Percentiles rank a stretch among this genome's conserved stretches.
Conservation (phyloP, 2,888 invertebrate genomes). For the Thumatha senex region DNA sequence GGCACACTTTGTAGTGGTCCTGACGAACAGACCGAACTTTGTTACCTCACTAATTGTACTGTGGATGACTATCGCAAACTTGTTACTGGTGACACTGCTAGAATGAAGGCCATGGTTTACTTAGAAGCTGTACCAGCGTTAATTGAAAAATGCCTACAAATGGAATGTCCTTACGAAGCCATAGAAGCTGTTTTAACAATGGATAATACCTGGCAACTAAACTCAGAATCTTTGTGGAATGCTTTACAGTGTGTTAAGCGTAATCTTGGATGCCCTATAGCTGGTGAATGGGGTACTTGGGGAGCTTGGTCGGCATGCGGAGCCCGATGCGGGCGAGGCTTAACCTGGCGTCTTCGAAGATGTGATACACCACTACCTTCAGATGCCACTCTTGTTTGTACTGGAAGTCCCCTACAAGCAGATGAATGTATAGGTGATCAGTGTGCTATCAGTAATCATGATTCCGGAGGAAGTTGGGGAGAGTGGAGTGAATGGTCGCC, state of each 20-base stretch:
- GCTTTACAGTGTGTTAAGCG: slow-evolving; percentile 77
- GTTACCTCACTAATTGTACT: slow-evolving; percentile 69
- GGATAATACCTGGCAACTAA: slow-evolving; percentile 71
- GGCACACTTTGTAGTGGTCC: slow-evolving; percentile 69
- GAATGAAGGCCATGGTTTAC: slow-evolving; percentile 61
- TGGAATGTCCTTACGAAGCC: slow-evolving; percentile 70
- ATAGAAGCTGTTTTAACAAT: slow-evolving; percentile 61
- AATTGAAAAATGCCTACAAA: slow-evolving; percentile 69
- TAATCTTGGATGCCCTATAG: slow-evolving; percentile 74
- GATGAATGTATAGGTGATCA: slow-evolving; percentile 68
- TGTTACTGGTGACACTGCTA: slow-evolving; percentile 55
- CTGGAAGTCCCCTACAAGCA: slow-evolving; percentile 59
- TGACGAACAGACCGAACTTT: slow-evolving; percentile 63
- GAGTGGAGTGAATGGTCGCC: slow-evolving; percentile 70
- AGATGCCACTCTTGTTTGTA: slow-evolving; percentile 51
- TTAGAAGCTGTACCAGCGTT: slow-evolving; percentile 68
- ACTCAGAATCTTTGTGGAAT: slow-evolving; percentile 72
- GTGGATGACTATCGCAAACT: slow-evolving; percentile 63
- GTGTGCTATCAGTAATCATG: slow-evolving; percentile 57
- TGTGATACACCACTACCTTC: slow-evolving; percentile 73
- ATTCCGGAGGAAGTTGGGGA: slow-evolving; percentile 64
- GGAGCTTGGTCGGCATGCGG: slow-evolving; percentile 70
- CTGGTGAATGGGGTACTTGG: slow-evolving; percentile 73
- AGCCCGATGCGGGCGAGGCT: slow-evolving; percentile 66
- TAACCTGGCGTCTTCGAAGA: slow-evolving; percentile 63